Evolutionary conservation across 2,797 vertebrate species (phyloP).

Genomic region (Poeciliopsis turneri): DNA sequence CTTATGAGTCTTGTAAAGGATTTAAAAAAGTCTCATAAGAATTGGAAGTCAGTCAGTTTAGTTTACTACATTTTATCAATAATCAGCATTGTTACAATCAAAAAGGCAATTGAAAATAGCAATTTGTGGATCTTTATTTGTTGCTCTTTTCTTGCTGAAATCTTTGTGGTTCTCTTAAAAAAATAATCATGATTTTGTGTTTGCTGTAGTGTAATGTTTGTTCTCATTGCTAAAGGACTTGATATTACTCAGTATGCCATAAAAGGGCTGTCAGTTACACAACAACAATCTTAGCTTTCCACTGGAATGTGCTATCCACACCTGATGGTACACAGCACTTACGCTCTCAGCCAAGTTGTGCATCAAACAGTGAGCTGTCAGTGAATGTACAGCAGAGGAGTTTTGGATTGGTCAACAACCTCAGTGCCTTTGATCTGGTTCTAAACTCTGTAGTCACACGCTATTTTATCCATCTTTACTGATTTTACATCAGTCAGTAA

Average conservation of each 20-base stretch:
- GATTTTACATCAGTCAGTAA: background rate
- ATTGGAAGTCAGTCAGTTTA: background rate
- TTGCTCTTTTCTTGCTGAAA: background rate
- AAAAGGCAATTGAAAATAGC: background rate
- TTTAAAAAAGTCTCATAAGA: background rate
- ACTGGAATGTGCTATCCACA: background rate
- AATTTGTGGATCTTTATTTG: background rate
- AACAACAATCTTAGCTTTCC: background rate
- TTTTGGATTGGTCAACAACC: background rate
- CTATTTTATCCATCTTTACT: background rate
- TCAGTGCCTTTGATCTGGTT: background rate
- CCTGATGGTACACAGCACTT: background rate
- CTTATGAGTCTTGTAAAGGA: background rate
- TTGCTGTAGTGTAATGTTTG: background rate
- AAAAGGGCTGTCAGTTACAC: background rate
- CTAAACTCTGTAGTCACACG: background rate
- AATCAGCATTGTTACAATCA: background rate
- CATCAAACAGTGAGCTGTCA: background rate
- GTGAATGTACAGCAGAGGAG: background rate
- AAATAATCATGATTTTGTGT: background rate
- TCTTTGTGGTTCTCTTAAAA: background rate
- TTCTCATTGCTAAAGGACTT: background rate
- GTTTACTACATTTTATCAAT: background rate
- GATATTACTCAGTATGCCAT: background rate
- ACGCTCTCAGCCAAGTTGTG: background rate